Evolutionary conservation across 2,113 vertebrate species (phyloP), one percentile per base, ranked within the genome.

Genomic region (Dipodomys stephensi): DNA sequence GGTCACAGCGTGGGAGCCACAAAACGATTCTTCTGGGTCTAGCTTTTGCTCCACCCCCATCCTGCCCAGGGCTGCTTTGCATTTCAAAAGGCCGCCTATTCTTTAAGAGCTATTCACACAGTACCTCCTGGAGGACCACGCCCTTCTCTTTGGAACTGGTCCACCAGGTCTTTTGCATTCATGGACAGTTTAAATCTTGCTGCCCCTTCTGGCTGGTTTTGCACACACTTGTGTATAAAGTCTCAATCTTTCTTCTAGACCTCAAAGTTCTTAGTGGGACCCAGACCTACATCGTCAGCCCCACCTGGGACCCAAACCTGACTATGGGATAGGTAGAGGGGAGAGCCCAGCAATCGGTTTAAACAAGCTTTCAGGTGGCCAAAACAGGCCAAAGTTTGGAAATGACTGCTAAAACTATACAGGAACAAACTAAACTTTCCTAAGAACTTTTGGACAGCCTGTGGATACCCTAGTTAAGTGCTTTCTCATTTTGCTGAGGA

Each of bases 21-120:
- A 46, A 87, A 71, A 87, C 74, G 87, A 90, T 89, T 91, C 69
- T 93, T 94, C 89, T 91, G 91, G 49, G 68, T 92, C 64, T 44
- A 49, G 89, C 94, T 92, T 74, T 73, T 8, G 35, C 74, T 69
- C 18, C 13, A 88, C 80, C 85, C 88, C 82, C 67, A 30, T 67
- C 69, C 69, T 92, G 71, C 95, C 96, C 76, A 81, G 92, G 83
- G 77, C 69, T 96, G 87, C 92, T 97, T 93, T 96, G 93, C 95
- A 96, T 96, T 94, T 96, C 95, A 95, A 95, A 96, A 94, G 87
- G 0, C 69, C 35, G 28, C 71, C 90, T 94, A 2, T 79, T 97
- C 84, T 93, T 64, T 32, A 88, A 83, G 60, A 95, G 81, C 46
- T 71, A 15, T 91, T 87, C 92, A 84, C 53, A 53, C 79, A 53